phyloP scores from a whole-genome alignment of 1,140 invertebrate species.

The Dermatophagoides farinae region DNA sequence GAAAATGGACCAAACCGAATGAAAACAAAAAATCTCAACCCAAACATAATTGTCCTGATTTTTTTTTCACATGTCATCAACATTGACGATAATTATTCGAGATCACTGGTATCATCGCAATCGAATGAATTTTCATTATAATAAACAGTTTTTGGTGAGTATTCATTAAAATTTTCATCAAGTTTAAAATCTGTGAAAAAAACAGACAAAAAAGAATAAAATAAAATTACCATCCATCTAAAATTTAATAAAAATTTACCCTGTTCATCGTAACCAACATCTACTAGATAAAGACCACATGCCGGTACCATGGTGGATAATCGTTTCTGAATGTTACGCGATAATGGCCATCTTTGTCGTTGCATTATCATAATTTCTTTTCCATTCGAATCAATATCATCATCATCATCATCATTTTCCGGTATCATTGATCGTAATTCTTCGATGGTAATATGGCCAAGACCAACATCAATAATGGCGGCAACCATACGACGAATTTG shows the following conservation, averaged over 20 bases:
- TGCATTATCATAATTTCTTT: too few relatives aligned
- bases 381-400: too few relatives aligned
- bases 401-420: neutral
- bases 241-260: constrained; percentile 8
- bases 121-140: neutral
- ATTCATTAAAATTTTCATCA: neutral
- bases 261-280: constrained; percentile 16
- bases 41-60: neutral
- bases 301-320: constrained; percentile 1
- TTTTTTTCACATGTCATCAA: too few relatives aligned
- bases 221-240: neutral
- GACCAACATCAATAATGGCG: constrained; percentile 12
- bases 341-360: constrained; percentile 5
- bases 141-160: neutral
- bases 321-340: neutral
- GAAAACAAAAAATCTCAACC: neutral
- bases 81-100: neutral
- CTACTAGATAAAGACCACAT: constrained; percentile 12
- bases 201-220: neutral
- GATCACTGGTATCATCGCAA: neutral
- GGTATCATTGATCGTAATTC: neutral
- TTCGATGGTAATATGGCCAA: constrained; percentile 4
- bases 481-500: constrained; percentile 16
- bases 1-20: neutral
- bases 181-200: neutral